Evolutionary conservation across 2,888 invertebrate genomes (phyloP).

Genomic region (Athripsodes cinereus): DNA sequence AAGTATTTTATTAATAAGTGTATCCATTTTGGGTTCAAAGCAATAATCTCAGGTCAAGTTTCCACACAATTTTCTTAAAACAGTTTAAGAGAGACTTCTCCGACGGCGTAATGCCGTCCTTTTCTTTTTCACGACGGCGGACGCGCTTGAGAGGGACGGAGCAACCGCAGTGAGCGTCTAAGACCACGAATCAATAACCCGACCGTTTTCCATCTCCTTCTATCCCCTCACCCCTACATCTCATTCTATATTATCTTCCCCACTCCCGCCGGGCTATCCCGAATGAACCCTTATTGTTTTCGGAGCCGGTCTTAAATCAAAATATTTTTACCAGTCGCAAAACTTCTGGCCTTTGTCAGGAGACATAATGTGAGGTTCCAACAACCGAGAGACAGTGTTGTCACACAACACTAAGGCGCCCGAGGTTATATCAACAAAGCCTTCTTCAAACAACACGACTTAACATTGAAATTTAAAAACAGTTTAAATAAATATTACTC

Average conservation of each 20-base stretch:
- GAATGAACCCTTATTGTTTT: constrained; percentile 29
- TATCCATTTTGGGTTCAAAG: too few relatives aligned
- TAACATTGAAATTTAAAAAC: too few relatives aligned
- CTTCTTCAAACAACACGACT: too few relatives aligned
- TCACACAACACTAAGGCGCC: background rate
- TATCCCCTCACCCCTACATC: constrained; percentile 24
- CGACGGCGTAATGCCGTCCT: constrained; percentile 35
- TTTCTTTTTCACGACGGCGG: constrained; percentile 26
- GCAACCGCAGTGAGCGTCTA: constrained; percentile 45
- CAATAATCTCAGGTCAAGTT: too few relatives aligned
- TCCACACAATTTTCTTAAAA: background rate
- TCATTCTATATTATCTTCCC: background rate
- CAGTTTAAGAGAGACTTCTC: background rate
- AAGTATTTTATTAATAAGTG: too few relatives aligned
- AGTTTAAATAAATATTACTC: too few relatives aligned
- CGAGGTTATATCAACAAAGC: too few relatives aligned
- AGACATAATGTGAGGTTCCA: constrained; percentile 17
- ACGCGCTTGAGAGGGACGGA: constrained; percentile 23
- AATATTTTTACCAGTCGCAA: constrained; percentile 23
- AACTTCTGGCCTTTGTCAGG: constrained; percentile 18
- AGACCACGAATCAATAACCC: constrained; percentile 51
- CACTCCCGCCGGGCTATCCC: constrained; percentile 9
- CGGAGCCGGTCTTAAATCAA: constrained; percentile 25
- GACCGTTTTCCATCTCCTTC: constrained; percentile 34
- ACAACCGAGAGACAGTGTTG: background rate